phyloP scores from a whole-genome alignment of 2,888 invertebrate species.

The Ochropacha duplaris region DNA sequence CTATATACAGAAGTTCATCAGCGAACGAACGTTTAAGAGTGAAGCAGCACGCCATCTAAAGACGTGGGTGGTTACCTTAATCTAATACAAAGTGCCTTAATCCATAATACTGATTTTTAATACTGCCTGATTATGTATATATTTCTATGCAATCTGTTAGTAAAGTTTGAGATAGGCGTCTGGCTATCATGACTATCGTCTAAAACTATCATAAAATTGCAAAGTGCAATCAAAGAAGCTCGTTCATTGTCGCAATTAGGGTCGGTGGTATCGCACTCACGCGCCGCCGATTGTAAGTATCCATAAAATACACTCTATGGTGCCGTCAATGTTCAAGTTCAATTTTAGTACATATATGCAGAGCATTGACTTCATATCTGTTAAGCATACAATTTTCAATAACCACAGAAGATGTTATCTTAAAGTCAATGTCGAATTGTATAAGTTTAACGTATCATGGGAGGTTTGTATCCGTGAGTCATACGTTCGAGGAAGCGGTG shows the following conservation, averaged over 20 bases:
- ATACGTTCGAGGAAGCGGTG: constrained; percentile 93
- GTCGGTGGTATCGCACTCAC: constrained; percentile 3
- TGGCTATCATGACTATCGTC: constrained; percentile 14
- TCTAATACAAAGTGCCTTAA: constrained; percentile 40
- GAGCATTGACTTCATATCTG: too few relatives aligned
- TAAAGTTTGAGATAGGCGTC: constrained; percentile 22
- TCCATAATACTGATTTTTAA: constrained; percentile 53
- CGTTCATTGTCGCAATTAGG: constrained; percentile 9
- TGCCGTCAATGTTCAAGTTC: too few relatives aligned
- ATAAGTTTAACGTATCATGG: constrained; percentile 45
- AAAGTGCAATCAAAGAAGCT: constrained; percentile 33
- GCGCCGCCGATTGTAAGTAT: not conserved
- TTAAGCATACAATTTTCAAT: too few relatives aligned
- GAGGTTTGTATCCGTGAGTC: constrained; percentile 85
- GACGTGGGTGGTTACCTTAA: constrained; percentile 41
- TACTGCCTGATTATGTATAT: constrained; percentile 52
- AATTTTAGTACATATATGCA: too few relatives aligned
- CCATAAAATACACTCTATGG: too few relatives aligned
- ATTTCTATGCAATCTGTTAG: constrained; percentile 29
- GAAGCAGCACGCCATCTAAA: constrained; percentile 48
- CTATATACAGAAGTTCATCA: constrained; percentile 27
- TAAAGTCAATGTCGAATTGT: not conserved
- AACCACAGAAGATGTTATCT: too few relatives aligned
- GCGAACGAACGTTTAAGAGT: constrained; percentile 40
- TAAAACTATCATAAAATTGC: constrained; percentile 26